phyloP scores from a whole-genome alignment of 2,113 vertebrate genomes.

The Siniperca chuatsi region DNA sequence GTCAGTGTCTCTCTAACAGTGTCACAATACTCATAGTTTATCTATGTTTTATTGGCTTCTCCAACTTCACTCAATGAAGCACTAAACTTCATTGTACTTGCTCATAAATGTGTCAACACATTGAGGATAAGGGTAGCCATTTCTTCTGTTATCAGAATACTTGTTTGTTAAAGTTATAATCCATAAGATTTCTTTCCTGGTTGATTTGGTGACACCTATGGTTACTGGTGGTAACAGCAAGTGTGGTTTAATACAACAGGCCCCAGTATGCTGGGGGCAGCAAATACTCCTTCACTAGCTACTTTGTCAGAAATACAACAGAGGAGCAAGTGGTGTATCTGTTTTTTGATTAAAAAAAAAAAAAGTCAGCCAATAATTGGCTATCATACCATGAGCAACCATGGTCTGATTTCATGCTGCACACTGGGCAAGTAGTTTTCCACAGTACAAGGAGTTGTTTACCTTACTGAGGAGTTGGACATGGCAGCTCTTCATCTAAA shows the following conservation, averaged over 20 bases:
- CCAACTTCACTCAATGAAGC: background rate
- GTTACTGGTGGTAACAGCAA: background rate
- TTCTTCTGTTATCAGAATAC: background rate
- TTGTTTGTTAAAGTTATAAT: background rate
- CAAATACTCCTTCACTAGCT: background rate
- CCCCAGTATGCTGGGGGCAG: background rate
- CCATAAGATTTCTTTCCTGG: background rate
- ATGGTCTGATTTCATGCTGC: background rate
- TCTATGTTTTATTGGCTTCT: background rate
- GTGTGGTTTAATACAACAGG: background rate
- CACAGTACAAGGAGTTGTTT: background rate
- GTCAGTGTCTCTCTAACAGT: constrained; percentile 72
- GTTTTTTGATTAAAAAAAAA: background rate
- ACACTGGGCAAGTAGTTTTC: background rate
- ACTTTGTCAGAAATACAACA: background rate
- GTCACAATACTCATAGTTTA: background rate
- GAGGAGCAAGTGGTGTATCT: background rate
- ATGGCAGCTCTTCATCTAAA: background rate
- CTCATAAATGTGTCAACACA: background rate
- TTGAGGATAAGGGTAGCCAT: background rate
- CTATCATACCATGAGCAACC: background rate
- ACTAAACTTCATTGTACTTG: background rate
- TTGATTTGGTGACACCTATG: background rate
- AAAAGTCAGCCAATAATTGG: background rate
- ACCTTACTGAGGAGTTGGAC: background rate